These are phyloP conservation scores for Horisme vitalbata DNA, from an alignment of 2,888 invertebrate species.

Conservation along the genomic window DNA sequence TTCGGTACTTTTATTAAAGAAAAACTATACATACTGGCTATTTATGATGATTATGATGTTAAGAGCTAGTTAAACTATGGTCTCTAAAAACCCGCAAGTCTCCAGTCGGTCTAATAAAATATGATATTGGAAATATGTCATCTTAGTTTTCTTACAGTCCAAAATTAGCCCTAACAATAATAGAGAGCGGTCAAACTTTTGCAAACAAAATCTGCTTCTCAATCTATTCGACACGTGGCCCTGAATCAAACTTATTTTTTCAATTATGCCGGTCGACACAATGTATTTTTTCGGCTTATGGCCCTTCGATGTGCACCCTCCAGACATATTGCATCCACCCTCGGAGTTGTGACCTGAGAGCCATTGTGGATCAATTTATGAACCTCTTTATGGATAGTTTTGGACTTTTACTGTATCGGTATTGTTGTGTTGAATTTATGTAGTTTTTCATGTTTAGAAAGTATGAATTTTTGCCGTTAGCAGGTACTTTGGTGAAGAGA, in stretches of 20 bases:
- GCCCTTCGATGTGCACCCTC: slow-evolving; percentile 70
- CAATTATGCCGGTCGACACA: slow-evolving; percentile 66
- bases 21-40: too few relatives aligned
- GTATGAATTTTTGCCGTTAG: too few relatives aligned
- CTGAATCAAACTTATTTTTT: slow-evolving; percentile 59
- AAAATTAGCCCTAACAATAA: too few relatives aligned
- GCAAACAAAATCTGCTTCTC: slow-evolving; percentile 11
- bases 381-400: slow-evolving; percentile 54
- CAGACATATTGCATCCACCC: slow-evolving; percentile 68
- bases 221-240: slow-evolving; percentile 17
- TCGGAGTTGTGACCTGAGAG: slow-evolving; percentile 60
- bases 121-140: too few relatives aligned
- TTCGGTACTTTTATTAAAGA: too few relatives aligned
- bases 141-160: too few relatives aligned
- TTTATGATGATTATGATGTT: too few relatives aligned
- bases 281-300: slow-evolving; percentile 72
- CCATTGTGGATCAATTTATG: slow-evolving; percentile 66
- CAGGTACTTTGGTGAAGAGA: too few relatives aligned
- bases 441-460: too few relatives aligned
- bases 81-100: too few relatives aligned
- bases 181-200: not conserved
- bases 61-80: too few relatives aligned
- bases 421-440: slow-evolving; percentile 9
- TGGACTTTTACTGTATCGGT: slow-evolving; percentile 34
- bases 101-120: too few relatives aligned